Conservation (phyloP, 1,140 invertebrate species). For the Pogonomyrmex barbatus region DNA sequence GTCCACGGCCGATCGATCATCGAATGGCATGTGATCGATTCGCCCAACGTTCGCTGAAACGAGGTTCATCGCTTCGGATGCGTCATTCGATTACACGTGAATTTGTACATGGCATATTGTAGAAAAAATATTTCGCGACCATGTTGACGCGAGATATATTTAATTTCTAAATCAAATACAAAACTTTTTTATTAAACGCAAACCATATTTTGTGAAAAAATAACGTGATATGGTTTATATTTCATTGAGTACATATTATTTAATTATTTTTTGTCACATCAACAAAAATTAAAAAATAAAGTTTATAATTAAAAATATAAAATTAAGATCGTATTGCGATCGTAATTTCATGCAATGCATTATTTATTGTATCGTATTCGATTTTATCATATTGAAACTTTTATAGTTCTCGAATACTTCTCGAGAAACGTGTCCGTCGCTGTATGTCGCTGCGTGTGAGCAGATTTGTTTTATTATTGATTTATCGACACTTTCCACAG, state of each 20-base stretch:
- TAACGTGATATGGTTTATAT: slow-evolving; percentile 27
- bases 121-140: slow-evolving; percentile 50
- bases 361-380: background rate
- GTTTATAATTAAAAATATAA: background rate
- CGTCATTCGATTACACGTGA: slow-evolving; percentile 60
- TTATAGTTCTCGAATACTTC: background rate
- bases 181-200: slow-evolving; percentile 24
- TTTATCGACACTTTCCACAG: slow-evolving; percentile 19
- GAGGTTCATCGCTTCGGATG: slow-evolving; percentile 64
- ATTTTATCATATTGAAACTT: background rate
- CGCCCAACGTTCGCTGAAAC: slow-evolving; percentile 63
- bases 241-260: slow-evolving; percentile 28
- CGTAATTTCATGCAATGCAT: background rate
- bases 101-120: slow-evolving; percentile 68
- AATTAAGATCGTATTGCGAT: background rate
- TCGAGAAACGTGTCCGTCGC: no score
- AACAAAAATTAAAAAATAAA: background rate
- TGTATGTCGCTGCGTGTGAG: background rate
- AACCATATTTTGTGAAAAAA: slow-evolving; percentile 16
- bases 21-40: slow-evolving; percentile 71
- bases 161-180: slow-evolving; percentile 37
- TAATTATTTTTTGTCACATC: background rate
- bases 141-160: slow-evolving; percentile 23
- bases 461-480: slow-evolving; percentile 41
- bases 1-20: slow-evolving; percentile 73